Conservation (phyloP, 2,797 vertebrate genomes). For the Dallia pectoralis region DNA sequence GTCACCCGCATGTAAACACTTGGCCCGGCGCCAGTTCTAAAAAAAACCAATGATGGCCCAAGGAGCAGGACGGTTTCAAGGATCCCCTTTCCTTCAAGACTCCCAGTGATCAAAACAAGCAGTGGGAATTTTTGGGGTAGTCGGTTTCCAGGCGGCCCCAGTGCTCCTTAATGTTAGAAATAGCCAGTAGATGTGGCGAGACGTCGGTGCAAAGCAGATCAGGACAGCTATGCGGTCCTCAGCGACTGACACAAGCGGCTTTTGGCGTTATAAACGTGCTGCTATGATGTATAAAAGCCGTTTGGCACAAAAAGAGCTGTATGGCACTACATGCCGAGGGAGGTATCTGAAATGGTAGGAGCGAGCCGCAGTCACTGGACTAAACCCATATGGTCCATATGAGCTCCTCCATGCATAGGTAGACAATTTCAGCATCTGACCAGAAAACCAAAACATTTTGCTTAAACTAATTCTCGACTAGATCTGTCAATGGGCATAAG, state of each 20-base stretch:
- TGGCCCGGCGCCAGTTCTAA: constrained; percentile 85
- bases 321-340: too few species aligned
- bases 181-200: constrained; percentile 45
- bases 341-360: too few species aligned
- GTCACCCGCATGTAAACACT: constrained; percentile 77
- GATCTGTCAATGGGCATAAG: too few species aligned
- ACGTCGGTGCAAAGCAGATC: constrained; percentile 34
- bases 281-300: too few species aligned
- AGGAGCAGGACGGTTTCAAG: constrained; percentile 86
- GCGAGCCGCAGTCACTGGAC: too few species aligned
- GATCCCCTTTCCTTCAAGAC: constrained; percentile 78
- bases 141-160: constrained; percentile 75
- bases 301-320: neutral
- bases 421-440: too few species aligned
- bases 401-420: too few species aligned
- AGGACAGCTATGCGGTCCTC: neutral
- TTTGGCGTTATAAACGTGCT: too few species aligned
- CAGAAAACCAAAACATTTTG: too few species aligned
- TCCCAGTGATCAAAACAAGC: constrained; percentile 81
- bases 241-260: neutral
- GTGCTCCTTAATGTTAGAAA: constrained; percentile 66
- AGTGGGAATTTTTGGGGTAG: constrained; percentile 74
- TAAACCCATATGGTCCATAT: too few species aligned
- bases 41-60: constrained; percentile 92
- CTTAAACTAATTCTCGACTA: too few species aligned